Conservation (phyloP, 2,888 invertebrate species). For the Hypselothyrea guttata region DNA sequence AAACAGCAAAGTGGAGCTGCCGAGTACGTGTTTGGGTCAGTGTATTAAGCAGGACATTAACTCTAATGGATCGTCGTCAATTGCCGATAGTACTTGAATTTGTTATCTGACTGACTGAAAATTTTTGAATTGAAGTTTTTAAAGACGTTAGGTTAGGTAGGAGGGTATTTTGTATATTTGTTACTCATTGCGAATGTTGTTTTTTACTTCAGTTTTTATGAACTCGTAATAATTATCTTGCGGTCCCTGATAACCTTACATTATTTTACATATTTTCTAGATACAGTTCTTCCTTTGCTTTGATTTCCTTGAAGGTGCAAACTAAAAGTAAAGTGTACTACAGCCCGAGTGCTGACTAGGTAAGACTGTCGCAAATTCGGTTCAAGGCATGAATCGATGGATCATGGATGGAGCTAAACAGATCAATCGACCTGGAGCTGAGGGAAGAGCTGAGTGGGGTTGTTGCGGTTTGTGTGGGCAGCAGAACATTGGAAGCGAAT, state of each 20-base stretch:
- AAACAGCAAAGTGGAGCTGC: constrained; percentile 30
- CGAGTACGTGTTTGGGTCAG: background rate
- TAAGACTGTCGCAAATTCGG: constrained; percentile 20
- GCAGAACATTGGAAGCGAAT: constrained; percentile 63
- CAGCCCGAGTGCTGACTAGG: constrained; percentile 11
- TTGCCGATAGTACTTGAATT: too few species aligned
- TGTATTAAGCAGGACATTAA: background rate
- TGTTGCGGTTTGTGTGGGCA: constrained; percentile 58
- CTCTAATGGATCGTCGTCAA: background rate
- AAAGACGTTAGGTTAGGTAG: too few species aligned
- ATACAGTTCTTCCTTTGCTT: too few species aligned
- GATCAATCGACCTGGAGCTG: constrained; percentile 37
- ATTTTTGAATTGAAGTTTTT: too few species aligned
- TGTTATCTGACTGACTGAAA: too few species aligned
- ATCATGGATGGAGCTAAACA: constrained; percentile 24
- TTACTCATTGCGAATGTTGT: too few species aligned
- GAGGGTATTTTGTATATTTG: too few species aligned
- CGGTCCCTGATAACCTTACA: too few species aligned
- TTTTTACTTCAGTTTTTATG: too few species aligned
- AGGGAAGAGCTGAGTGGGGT: constrained; percentile 34
- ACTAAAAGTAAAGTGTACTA: background rate
- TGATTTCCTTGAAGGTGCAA: too few species aligned
- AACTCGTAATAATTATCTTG: too few species aligned
- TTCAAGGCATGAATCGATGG: constrained; percentile 21
- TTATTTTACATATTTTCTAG: too few species aligned